Evolutionary conservation across 2,797 vertebrate species (phyloP).

Genomic region (Siniperca obscura): DNA sequence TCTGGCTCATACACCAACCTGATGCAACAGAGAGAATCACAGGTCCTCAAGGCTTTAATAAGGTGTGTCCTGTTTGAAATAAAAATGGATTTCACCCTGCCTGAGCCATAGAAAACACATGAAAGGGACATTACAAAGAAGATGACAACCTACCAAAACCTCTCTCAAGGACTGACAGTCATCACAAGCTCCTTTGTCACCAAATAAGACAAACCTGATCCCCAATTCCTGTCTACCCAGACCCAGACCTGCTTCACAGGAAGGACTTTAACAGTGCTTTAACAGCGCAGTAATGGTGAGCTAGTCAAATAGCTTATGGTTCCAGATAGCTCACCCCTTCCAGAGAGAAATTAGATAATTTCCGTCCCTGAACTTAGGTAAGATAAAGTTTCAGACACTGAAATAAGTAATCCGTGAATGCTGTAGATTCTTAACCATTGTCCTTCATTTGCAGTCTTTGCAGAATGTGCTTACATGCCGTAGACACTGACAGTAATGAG

Average conservation of each 20-base stretch:
- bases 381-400: not conserved
- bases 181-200: not conserved
- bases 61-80: slow-evolving; percentile 1
- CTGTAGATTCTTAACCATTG: not conserved
- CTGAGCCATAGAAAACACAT: not conserved
- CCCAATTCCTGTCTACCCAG: not conserved
- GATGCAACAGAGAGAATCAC: slow-evolving; percentile 14
- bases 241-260: not conserved
- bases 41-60: not conserved
- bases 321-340: not conserved
- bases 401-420: not conserved
- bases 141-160: not conserved
- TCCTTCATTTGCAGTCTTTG: not conserved
- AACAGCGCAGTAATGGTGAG: not conserved
- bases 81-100: not conserved
- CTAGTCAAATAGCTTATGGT: not conserved
- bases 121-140: not conserved
- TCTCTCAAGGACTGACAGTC: not conserved
- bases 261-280: not conserved
- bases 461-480: not conserved
- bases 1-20: not conserved
- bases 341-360: not conserved
- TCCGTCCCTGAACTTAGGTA: not conserved
- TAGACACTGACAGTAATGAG: not conserved
- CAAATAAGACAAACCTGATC: not conserved